phyloP scores from a whole-genome alignment of 2,113 vertebrate genomes.

The Scortum barcoo region DNA sequence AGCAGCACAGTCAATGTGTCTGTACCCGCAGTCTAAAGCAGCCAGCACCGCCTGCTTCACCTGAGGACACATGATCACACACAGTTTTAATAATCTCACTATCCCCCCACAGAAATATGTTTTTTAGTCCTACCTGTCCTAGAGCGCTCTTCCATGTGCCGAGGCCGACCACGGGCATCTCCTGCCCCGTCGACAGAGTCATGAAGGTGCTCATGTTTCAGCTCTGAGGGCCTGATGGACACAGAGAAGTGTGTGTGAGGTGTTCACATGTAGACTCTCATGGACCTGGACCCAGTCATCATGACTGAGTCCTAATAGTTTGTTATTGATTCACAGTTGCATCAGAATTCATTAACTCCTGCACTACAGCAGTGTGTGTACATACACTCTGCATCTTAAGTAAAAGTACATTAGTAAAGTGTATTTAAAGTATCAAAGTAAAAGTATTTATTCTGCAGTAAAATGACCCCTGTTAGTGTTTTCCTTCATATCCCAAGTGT shows the following conservation, averaged over 20 bases:
- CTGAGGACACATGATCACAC: conserved; percentile 52
- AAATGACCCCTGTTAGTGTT: no score
- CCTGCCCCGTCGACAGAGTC: conserved; percentile 74
- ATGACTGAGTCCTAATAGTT: conserved; percentile 55
- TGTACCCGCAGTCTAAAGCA: conserved; percentile 84
- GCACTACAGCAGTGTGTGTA: neutral
- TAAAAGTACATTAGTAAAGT: no score
- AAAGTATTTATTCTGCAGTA: no score
- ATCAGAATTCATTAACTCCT: conserved; percentile 64
- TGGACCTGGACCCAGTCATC: conserved; percentile 40
- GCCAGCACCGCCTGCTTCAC: conserved; percentile 82
- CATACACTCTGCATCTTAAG: neutral
- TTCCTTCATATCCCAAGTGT: no score
- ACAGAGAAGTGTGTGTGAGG: conserved; percentile 2
- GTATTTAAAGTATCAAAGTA: no score
- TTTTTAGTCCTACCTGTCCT: conserved; percentile 68
- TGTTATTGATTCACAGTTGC: conserved; percentile 63
- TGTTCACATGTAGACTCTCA: neutral
- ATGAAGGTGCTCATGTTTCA: conserved; percentile 74
- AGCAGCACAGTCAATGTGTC: conserved; percentile 84
- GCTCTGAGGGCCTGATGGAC: conserved; percentile 15
- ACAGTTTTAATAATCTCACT: neutral
- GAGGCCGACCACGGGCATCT: conserved; percentile 81
- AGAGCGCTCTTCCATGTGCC: conserved; percentile 84
- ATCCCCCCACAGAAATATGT: neutral